A percentile compares a stretch with the other conserved stretches of the same genome.
phyloP scores from a whole-genome alignment of 2,888 invertebrate genomes.

The Agonopterix subpropinquella region DNA sequence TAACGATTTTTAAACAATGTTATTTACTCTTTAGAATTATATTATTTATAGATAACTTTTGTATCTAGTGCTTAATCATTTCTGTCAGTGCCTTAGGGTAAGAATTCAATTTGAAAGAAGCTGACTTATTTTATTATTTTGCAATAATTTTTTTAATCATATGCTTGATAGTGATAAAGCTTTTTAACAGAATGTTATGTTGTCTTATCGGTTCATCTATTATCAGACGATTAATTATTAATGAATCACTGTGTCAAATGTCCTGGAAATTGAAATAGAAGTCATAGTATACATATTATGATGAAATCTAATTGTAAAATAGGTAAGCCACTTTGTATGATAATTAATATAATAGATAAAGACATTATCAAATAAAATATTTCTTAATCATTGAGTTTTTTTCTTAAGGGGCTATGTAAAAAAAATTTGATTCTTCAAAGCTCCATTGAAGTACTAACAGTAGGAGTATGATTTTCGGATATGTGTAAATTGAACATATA shows the following conservation, averaged over 20 bases:
- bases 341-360: constrained; percentile 63
- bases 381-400: constrained; percentile 24
- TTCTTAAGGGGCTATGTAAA: too few species aligned
- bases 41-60: constrained; percentile 53
- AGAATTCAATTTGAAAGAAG: constrained; percentile 47
- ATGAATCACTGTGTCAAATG: constrained; percentile 58
- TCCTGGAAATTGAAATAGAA: constrained; percentile 38
- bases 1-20: constrained; percentile 60
- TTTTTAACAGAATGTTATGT: constrained; percentile 27
- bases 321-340: constrained; percentile 66
- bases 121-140: constrained; percentile 49
- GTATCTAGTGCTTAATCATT: constrained; percentile 60
- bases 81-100: constrained; percentile 70
- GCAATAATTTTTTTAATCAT: constrained; percentile 34
- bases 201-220: not conserved
- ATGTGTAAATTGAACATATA: too few species aligned
- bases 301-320: constrained; percentile 44
- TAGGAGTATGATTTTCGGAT: too few species aligned
- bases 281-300: constrained; percentile 17
- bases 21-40: constrained; percentile 62
- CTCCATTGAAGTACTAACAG: too few species aligned
- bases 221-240: constrained; percentile 12
- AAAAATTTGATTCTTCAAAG: too few species aligned
- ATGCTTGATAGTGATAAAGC: constrained; percentile 33
- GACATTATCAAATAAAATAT: constrained; percentile 69